Percentiles rank a stretch among this genome's conserved stretches.
These are phyloP conservation scores for Drosophila orena DNA, from an alignment of 1,140 invertebrate genomes.

Conservation along the genomic window DNA sequence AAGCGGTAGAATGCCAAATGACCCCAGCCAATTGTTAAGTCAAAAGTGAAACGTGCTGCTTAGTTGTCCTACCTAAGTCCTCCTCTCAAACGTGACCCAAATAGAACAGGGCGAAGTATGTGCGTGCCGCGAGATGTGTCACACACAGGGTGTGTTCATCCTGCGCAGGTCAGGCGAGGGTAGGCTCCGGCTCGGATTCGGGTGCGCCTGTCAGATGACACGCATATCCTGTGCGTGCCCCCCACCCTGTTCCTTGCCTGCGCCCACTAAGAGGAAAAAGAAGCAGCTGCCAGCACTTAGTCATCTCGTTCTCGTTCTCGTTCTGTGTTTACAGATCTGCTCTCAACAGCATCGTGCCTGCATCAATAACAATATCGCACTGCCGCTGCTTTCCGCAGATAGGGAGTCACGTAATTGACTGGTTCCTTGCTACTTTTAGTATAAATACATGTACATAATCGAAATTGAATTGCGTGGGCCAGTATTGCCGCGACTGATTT, in stretches of 20 bases:
- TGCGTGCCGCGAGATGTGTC: conserved; percentile 5
- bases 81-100: conserved; percentile 15
- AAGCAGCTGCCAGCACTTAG: conserved; percentile 6
- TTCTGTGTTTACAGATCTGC: neutral
- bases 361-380: neutral
- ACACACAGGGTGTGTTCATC: conserved; percentile 29
- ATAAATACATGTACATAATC: no score
- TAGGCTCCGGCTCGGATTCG: neutral
- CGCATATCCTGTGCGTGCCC: conserved; percentile 14
- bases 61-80: neutral
- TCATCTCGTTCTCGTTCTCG: neutral
- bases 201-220: conserved; percentile 32
- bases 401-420: conserved; percentile 1
- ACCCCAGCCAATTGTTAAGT: no score
- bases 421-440: neutral
- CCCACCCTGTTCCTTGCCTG: neutral
- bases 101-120: conserved; percentile 9
- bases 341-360: conserved; percentile 3
- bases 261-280: neutral
- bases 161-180: conserved; percentile 14
- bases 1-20: no score
- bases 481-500: neutral
- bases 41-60: no score
- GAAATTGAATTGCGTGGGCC: neutral
- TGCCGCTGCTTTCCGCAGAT: conserved; percentile 12